These are phyloP conservation scores for Aselliscus stoliczkanus DNA, from an alignment of 2,797 vertebrate genomes.

Conservation along the genomic window DNA sequence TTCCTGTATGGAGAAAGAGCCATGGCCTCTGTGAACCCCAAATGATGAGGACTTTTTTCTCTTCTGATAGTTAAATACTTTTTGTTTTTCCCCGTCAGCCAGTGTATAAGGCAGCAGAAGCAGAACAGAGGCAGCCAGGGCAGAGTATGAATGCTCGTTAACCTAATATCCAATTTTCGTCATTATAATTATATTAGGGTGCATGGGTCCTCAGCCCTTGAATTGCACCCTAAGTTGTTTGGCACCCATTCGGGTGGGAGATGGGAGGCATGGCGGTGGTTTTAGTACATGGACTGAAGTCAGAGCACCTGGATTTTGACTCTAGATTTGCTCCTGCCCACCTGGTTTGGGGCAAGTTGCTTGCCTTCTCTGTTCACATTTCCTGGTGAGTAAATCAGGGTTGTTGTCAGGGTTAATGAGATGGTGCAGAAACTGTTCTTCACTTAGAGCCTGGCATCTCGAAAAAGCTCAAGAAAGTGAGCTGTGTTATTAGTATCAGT, in stretches of 20 bases:
- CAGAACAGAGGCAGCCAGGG: not conserved
- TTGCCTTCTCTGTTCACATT: not conserved
- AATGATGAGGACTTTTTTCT: not conserved
- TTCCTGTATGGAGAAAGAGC: not conserved
- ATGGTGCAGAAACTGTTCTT: not conserved
- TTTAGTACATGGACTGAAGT: not conserved
- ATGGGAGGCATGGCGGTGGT: fast-evolving
- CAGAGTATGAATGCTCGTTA: not conserved
- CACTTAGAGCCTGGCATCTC: not conserved
- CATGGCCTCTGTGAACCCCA: not conserved
- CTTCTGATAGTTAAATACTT: not conserved
- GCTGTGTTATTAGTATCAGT: not conserved
- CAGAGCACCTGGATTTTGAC: not conserved
- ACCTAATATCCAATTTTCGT: too few relatives aligned
- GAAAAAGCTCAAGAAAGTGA: not conserved
- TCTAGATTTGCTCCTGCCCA: not conserved
- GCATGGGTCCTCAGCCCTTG: not conserved
- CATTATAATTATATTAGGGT: not conserved
- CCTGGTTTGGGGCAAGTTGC: not conserved
- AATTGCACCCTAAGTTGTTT: not conserved
- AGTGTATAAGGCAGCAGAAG: not conserved
- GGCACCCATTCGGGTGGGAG: not conserved
- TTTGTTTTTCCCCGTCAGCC: not conserved
- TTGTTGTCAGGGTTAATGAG: not conserved
- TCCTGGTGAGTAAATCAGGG: not conserved